phyloP scores from a whole-genome alignment of 2,888 invertebrate genomes.

The Tolmerus cingulatus region DNA sequence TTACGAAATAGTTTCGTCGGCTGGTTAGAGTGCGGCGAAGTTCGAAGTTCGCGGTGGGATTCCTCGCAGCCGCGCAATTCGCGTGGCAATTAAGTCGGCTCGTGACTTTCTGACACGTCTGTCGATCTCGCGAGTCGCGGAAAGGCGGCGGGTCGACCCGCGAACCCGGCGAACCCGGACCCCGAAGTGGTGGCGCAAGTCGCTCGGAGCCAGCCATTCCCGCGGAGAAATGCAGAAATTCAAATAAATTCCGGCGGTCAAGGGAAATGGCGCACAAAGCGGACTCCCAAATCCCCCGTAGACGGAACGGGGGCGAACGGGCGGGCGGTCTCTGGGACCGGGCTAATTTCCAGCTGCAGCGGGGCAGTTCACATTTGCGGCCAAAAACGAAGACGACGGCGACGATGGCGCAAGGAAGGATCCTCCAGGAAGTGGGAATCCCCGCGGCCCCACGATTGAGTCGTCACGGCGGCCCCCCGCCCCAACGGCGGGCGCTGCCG shows the following conservation, averaged over 20 bases:
- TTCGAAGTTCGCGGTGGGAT: not conserved
- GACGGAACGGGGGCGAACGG: no score
- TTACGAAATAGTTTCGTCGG: not conserved
- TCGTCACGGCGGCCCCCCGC: constrained; percentile 9
- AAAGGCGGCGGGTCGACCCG: not conserved
- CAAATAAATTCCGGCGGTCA: not conserved
- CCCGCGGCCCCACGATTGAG: constrained; percentile 19
- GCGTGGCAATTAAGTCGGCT: not conserved
- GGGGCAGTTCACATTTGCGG: not conserved
- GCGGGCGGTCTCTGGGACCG: not conserved
- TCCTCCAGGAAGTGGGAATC: constrained; percentile 14
- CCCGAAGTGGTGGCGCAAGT: not conserved
- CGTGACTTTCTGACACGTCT: not conserved
- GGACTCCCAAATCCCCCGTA: not conserved
- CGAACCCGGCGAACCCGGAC: not conserved
- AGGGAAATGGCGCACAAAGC: not conserved
- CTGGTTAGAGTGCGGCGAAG: not conserved
- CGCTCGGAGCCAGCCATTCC: not conserved
- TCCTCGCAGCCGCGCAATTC: not conserved
- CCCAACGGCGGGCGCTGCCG: not conserved
- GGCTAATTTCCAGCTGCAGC: not conserved
- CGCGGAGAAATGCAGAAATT: not conserved
- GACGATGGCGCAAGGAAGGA: not conserved
- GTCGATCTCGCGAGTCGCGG: not conserved
- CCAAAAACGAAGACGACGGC: not conserved